Evolutionary conservation across 2,888 invertebrate species (phyloP), one percentile per base, ranked within the genome.

Genomic region (Dioctria rufipes): DNA sequence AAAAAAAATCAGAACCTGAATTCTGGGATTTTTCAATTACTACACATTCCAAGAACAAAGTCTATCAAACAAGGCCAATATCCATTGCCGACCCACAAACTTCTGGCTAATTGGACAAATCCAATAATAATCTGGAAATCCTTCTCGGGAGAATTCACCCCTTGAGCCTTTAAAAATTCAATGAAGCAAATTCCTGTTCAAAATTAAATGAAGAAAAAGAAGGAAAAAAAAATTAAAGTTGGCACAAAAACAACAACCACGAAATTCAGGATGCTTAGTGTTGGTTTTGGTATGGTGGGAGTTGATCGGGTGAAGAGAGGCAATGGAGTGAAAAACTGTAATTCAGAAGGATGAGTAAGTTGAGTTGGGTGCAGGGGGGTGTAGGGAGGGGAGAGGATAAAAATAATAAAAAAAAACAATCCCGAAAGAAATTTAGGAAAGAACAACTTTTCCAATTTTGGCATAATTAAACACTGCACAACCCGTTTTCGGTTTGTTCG

Each of bases 161-260:
- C 77, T 77, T 77, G 63, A 77, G 77, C 77, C 77, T 77, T 63
- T 61, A 77, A 77, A 77, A 77, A 77, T 77, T 77, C 77, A 77
- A 77, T 77, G 77, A 77, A 77, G 46, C 77, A 63, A 77, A 77
- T 77, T 77, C 73, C 63, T 77, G 77, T 63, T 77, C 63, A 77
- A 61, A 77, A 77, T 77, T 77, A 63, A 77, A 77, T 77, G 77
- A 63, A 77, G 60, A 75, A 77, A 25, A 25, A 25, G 25, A 25
- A 25, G 25, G 25, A 25, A 25, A 25, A 25, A n/a, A 77, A 71
- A 77, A 63, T 77, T 77, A 77, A 77, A 77, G 63, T 63, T 63
- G 77, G 77, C 46, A 63, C 63, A 63, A 37, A 46, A 77, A 77
- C 43, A 77, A 77, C 25, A 43, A 63, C 6, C 43, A 77, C 39